Evolutionary conservation across 2,888 invertebrate species (phyloP).

Genomic region (Tholera decimalis): DNA sequence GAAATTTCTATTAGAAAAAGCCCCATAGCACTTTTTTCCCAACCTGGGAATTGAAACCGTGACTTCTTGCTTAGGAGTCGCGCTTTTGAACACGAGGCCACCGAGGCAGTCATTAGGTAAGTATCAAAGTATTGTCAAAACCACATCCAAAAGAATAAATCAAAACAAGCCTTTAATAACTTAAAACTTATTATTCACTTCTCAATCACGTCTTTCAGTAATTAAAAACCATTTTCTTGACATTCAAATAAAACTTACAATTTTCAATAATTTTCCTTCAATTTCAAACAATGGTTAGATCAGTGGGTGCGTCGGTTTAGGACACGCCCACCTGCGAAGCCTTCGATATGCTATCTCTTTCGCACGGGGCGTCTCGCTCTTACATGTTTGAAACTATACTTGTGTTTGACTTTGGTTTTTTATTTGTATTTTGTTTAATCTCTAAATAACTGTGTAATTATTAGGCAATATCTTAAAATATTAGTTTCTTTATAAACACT

Average conservation of each 20-base stretch:
- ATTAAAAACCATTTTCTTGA: slow-evolving; percentile 1
- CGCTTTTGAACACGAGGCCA: no score
- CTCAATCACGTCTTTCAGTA: background rate
- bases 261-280: slow-evolving; percentile 16
- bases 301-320: slow-evolving; percentile 37
- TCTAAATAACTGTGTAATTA: no score
- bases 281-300: slow-evolving; percentile 18
- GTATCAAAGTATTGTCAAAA: no score
- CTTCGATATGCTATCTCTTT: slow-evolving; percentile 52
- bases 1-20: no score
- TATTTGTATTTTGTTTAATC: background rate
- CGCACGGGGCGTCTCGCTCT: slow-evolving; percentile 32
- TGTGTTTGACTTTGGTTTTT: background rate
- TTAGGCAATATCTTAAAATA: no score
- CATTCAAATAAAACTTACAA: background rate
- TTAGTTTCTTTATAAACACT: no score
- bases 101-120: no score
- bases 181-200: background rate
- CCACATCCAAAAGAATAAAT: background rate
- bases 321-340: slow-evolving; percentile 63
- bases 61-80: no score
- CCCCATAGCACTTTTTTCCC: no score
- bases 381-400: slow-evolving; percentile 25
- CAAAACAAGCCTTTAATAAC: background rate
- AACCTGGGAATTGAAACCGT: no score